These are phyloP conservation scores for Toxotes lorentzi DNA, from an alignment of 2,797 vertebrate species.

Conservation along the genomic window DNA sequence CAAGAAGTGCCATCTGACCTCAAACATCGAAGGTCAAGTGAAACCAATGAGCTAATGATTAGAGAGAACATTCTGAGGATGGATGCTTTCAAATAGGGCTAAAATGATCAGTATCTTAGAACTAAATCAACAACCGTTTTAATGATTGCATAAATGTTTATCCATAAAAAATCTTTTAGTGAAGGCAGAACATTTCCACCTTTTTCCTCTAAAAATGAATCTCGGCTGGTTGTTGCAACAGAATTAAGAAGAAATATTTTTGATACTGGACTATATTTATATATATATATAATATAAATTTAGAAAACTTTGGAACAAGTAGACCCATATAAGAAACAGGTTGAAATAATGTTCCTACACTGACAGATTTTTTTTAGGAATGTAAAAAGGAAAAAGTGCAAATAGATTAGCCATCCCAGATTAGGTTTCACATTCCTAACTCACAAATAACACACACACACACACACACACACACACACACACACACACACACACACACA, in stretches of 20 bases:
- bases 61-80: constrained; percentile 14
- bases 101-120: background rate
- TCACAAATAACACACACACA: constrained; percentile 64
- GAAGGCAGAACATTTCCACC: too few species aligned
- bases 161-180: too few species aligned
- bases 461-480: constrained; percentile 10
- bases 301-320: background rate
- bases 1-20: constrained; percentile 32
- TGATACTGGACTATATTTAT: background rate
- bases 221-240: background rate
- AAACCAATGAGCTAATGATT: constrained; percentile 22
- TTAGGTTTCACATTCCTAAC: constrained; percentile 81
- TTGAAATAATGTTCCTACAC: background rate
- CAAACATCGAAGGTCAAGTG: constrained; percentile 12
- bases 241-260: background rate
- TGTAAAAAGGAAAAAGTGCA: background rate
- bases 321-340: background rate
- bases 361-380: background rate
- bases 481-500: constrained; percentile 34
- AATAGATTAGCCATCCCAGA: constrained; percentile 57
- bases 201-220: background rate
- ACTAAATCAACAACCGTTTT: background rate
- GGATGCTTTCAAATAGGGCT: constrained; percentile 9
- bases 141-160: too few species aligned
- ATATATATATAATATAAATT: too few species aligned